Base-by-base conservation (phyloP, 1,140 invertebrate genomes). In the Apis cerana region DNA sequence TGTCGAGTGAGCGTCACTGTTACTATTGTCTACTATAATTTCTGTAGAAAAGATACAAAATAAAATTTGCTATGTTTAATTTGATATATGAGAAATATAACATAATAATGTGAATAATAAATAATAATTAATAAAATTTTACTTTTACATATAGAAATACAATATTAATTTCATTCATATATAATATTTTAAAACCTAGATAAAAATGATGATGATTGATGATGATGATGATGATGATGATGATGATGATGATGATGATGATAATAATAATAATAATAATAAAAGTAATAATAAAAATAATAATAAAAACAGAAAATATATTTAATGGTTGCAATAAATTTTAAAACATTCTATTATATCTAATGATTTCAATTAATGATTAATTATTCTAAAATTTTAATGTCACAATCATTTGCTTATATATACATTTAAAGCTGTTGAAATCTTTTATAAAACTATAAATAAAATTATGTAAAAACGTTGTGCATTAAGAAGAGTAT, bases 1-100 rank as follows among this genome's bases (percentile, higher is more conserved):
- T 85, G 78, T 84, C 87, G 59, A 87, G 81, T 89, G 83, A 90
- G 85, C 85, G 85, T 90, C 88, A 88, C 67, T 85, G 77, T 85
- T 85, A 88, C 86, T 90, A 90, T 71, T 83, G 90, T 74, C 83
- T 88, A 88, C 78, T 85, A 70, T 76, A 84, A 88, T 88, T 90
- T 89, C 80, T 89, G 87, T 87, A 86, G 12, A 83, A 70, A 85
- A 72, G n/a, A 89, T 67, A 58, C 27, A 58, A 33, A 62, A 43
- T 43, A 61, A 2, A 5, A 64, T 72, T 7, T 43, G 7, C 64
- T n/a, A 23, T 10, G 8, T 12, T 56, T 43, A 68, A 43, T 68
- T 3, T 4, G 27, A 77, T 23, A 50, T 43, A 58, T 4, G 19
- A 58, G 58, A 56, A 23, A 69, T 64, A 0, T 64, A 19, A 23